Evolutionary conservation across 2,113 vertebrate species (phyloP).

Genomic region (Proteles cristata): DNA sequence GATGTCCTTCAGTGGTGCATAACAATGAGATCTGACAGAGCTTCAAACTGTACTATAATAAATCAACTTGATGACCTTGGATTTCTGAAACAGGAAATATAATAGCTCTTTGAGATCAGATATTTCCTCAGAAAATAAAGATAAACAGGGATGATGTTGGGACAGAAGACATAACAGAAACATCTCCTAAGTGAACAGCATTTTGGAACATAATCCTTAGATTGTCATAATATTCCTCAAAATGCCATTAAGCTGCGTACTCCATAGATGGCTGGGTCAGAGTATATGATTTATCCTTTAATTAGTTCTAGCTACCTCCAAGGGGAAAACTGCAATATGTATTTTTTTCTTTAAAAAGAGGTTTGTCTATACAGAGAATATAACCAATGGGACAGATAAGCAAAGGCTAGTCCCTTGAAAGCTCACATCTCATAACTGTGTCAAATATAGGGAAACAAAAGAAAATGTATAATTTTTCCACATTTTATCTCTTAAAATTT

Average conservation of each 20-base stretch:
- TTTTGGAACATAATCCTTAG: background rate
- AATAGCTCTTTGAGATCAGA: background rate
- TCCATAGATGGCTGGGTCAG: background rate
- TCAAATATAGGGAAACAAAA: background rate
- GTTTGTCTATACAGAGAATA: background rate
- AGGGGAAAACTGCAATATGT: background rate
- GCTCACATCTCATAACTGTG: background rate
- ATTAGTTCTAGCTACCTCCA: background rate
- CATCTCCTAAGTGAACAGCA: background rate
- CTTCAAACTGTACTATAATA: conserved; percentile 31
- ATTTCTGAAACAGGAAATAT: background rate
- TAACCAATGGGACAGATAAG: background rate
- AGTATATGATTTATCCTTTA: background rate
- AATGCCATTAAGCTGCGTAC: background rate
- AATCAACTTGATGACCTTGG: conserved; percentile 20
- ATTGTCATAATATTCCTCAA: background rate
- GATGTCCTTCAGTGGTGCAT: background rate
- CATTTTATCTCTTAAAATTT: background rate
- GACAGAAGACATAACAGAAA: background rate
- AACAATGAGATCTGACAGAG: background rate
- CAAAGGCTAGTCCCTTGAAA: background rate
- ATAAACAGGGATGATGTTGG: background rate
- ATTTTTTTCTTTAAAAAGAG: background rate
- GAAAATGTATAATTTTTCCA: background rate
- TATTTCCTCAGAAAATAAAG: conserved; percentile 47